Evolutionary conservation across 2,888 invertebrate genomes (phyloP).

Genomic region (Melanargia galathea): DNA sequence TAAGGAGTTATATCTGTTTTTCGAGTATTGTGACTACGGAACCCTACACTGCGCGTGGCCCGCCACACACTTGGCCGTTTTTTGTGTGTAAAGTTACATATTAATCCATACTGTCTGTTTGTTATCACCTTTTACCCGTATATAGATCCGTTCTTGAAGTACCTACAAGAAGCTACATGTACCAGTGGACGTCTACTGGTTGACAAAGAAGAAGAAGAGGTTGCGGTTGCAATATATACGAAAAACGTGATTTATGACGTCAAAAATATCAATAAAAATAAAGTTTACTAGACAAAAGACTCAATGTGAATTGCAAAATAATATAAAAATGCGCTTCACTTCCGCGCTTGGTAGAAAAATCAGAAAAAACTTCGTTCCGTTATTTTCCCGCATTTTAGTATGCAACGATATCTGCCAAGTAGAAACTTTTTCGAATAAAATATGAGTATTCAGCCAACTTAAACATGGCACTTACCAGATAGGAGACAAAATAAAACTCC

Average conservation of each 20-base stretch:
- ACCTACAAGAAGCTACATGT: too few relatives aligned
- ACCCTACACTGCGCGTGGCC: too few relatives aligned
- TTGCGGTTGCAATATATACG: too few relatives aligned
- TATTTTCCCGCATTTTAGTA: conserved; percentile 7
- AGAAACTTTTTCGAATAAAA: conserved; percentile 25
- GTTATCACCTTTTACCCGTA: too few relatives aligned
- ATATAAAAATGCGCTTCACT: neutral
- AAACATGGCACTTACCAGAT: conserved; percentile 28
- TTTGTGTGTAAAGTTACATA: too few relatives aligned
- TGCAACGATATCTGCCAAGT: conserved; percentile 16
- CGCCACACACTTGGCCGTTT: too few relatives aligned
- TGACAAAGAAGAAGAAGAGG: too few relatives aligned
- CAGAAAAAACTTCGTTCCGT: conserved; percentile 23
- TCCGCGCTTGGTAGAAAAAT: neutral
- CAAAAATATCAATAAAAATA: neutral
- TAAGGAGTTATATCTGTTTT: too few relatives aligned
- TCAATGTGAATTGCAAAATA: neutral
- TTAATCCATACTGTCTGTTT: too few relatives aligned
- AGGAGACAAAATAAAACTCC: conserved; percentile 32
- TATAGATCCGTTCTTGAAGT: too few relatives aligned
- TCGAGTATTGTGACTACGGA: too few relatives aligned
- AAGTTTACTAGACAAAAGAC: neutral
- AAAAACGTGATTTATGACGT: neutral
- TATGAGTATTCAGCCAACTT: conserved; percentile 28
- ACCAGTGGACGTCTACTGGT: too few relatives aligned